These are phyloP conservation scores for Pollenia angustigena DNA, from an alignment of 2,888 invertebrate genomes.

Conservation along the genomic window DNA sequence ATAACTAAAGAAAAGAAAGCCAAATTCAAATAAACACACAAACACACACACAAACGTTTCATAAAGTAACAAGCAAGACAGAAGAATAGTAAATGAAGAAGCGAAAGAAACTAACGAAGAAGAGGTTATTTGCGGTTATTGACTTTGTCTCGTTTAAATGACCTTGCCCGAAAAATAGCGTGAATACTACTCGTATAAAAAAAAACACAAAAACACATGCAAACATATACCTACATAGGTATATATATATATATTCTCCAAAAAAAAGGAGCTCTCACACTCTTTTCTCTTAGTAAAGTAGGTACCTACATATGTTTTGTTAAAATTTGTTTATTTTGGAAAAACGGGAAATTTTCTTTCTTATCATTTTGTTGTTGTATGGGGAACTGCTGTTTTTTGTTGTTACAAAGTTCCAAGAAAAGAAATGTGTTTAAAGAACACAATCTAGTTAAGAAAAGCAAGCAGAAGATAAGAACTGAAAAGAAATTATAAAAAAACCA, in stretches of 20 bases:
- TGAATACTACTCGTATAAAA: slow-evolving; percentile 49
- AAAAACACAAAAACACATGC: slow-evolving; percentile 38
- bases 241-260: slow-evolving; percentile 18
- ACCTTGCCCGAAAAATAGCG: slow-evolving; percentile 84
- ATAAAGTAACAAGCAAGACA: not conserved
- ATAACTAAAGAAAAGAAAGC: slow-evolving; percentile 25
- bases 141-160: slow-evolving; percentile 84
- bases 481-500: no score
- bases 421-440: no score
- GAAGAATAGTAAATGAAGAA: slow-evolving; percentile 52
- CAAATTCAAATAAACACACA: not conserved
- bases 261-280: slow-evolving; percentile 31
- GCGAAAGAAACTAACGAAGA: slow-evolving; percentile 70
- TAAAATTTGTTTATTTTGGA: slow-evolving; percentile 39
- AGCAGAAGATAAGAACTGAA: no score
- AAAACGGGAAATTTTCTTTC: slow-evolving; percentile 56
- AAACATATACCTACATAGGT: no score
- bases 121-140: slow-evolving; percentile 84
- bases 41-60: not conserved
- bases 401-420: not conserved
- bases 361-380: not conserved
- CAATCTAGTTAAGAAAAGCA: no score
- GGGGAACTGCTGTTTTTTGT: slow-evolving; percentile 17
- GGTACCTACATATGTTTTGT: not conserved
- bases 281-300: slow-evolving; percentile 9